A percentile compares a stretch with the other conserved stretches of the same genome.
phyloP scores from a whole-genome alignment of 1,140 invertebrate genomes.

The Apocrypta bakeri region DNA sequence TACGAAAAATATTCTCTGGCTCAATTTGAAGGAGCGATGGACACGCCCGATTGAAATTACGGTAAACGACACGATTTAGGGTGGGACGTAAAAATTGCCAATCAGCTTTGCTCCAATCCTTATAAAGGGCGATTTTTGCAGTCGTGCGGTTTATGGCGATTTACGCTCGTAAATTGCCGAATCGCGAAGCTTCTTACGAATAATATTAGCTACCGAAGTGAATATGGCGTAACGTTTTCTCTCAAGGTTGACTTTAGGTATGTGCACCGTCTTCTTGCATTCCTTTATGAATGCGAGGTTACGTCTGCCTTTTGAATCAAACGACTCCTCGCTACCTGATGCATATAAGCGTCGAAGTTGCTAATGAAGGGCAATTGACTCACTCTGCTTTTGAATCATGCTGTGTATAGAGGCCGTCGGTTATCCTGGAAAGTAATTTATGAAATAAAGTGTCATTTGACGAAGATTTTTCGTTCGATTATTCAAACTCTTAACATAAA shows the following conservation, averaged over 20 bases:
- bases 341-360: neutral
- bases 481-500: too few species aligned
- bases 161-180: constrained; percentile 25
- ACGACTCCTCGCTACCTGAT: neutral
- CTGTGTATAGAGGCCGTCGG: too few species aligned
- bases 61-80: neutral
- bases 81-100: neutral
- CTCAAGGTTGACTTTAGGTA: neutral
- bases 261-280: neutral
- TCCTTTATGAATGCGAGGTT: neutral
- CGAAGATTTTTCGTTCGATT: too few species aligned
- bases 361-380: neutral
- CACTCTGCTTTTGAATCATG: neutral
- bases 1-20: neutral
- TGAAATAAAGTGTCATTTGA: neutral
- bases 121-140: constrained; percentile 13
- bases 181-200: neutral
- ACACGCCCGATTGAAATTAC: neutral
- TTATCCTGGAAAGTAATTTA: neutral
- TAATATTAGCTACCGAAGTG: neutral
- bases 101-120: neutral
- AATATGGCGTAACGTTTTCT: too few species aligned
- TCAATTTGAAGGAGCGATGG: neutral
- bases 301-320: neutral
- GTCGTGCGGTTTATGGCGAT: neutral